Evolutionary conservation across 2,888 invertebrate species (phyloP).

Genomic region (Barypeithes pellucidus): DNA sequence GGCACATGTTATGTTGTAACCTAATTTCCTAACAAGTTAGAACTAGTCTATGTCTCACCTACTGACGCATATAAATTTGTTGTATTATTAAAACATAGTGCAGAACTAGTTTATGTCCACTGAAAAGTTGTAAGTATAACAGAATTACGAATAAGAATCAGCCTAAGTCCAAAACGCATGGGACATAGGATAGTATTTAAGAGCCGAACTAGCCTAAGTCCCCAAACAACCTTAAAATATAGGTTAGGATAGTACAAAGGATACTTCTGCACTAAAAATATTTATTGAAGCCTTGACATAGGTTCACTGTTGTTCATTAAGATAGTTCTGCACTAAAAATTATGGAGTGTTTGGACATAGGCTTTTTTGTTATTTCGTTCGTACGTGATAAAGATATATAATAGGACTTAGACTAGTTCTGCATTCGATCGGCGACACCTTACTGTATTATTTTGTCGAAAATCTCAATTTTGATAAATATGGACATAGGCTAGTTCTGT

Average conservation of each 20-base stretch:
- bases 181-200: neutral
- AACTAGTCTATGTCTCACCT: constrained; percentile 1
- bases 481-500: no score
- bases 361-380: neutral
- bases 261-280: constrained; percentile 1
- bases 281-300: neutral
- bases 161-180: neutral
- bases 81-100: neutral
- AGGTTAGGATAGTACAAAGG: neutral
- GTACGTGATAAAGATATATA: no score
- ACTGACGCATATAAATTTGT: neutral
- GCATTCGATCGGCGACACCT: no score
- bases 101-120: neutral
- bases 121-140: neutral
- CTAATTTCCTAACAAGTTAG: neutral
- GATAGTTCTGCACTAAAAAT: constrained; percentile 1
- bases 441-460: no score
- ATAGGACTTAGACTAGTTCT: no score
- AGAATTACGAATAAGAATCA: neutral
- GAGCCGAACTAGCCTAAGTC: neutral
- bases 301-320: neutral
- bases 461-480: no score
- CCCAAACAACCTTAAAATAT: neutral
- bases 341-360: neutral
- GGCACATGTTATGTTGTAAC: neutral